Evolutionary conservation across 2,113 vertebrate genomes (phyloP).

Genomic region (Phyllostomus hastatus): DNA sequence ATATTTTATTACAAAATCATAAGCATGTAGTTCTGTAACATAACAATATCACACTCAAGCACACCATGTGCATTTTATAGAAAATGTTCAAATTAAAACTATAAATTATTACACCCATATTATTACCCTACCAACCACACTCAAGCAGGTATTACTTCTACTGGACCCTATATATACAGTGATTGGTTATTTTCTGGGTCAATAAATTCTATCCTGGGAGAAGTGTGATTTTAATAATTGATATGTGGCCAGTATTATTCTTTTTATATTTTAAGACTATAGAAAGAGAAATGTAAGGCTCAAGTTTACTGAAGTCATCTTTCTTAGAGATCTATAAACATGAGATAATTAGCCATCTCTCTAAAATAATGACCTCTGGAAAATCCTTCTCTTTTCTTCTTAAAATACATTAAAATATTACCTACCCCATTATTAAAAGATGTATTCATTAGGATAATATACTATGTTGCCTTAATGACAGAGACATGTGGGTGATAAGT

Average conservation of each 20-base stretch:
- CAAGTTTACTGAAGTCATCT: not conserved
- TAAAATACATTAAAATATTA: slow-evolving; percentile 25
- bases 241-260: not conserved
- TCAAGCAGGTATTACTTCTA: too few relatives aligned
- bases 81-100: too few relatives aligned
- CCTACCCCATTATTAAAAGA: not conserved
- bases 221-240: slow-evolving; percentile 15
- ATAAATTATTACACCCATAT: too few relatives aligned
- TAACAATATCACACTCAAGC: too few relatives aligned
- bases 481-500: not conserved
- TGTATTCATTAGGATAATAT: not conserved
- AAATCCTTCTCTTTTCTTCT: slow-evolving; percentile 20
- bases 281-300: slow-evolving; percentile 35
- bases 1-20: too few relatives aligned
- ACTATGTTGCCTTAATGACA: not conserved
- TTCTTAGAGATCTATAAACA: not conserved
- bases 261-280: not conserved
- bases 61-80: too few relatives aligned
- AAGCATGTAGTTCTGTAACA: too few relatives aligned
- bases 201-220: not conserved
- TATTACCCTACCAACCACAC: too few relatives aligned
- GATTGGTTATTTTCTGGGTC: not conserved
- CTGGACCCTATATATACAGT: not conserved
- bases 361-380: slow-evolving; percentile 9
- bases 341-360: slow-evolving; percentile 7